These are phyloP conservation scores for Chorisops tibialis DNA, from an alignment of 2,888 invertebrate genomes.

Conservation along the genomic window DNA sequence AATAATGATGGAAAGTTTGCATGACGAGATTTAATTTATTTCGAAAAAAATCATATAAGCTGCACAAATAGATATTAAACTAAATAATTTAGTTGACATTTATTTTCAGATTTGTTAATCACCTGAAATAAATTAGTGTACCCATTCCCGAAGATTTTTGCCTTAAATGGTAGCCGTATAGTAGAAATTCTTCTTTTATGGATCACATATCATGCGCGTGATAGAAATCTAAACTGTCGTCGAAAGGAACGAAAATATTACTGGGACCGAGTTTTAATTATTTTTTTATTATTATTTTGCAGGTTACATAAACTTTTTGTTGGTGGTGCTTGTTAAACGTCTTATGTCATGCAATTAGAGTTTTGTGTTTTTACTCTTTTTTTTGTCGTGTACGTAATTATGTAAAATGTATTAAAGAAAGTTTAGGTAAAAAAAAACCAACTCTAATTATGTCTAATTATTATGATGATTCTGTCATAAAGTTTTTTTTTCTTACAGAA, in stretches of 20 bases:
- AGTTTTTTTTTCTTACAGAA: not conserved
- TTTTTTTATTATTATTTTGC: no score
- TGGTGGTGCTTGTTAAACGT: constrained; percentile 1
- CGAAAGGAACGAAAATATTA: constrained; percentile 8
- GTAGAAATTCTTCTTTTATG: no score
- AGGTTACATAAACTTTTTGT: constrained; percentile 2
- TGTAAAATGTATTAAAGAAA: constrained; percentile 15
- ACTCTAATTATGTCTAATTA: not conserved
- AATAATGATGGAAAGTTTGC: constrained; percentile 19
- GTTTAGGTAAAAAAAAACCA: not conserved
- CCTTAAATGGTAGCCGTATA: not conserved
- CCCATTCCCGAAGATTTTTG: constrained; percentile 5
- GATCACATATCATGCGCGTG: constrained; percentile 11
- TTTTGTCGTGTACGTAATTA: constrained; percentile 12
- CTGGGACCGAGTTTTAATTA: no score
- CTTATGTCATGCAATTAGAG: constrained; percentile 20
- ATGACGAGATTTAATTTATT: not conserved
- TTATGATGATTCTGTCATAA: not conserved
- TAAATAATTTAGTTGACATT: constrained; percentile 20
- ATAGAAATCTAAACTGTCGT: constrained; percentile 17
- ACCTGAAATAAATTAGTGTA: constrained; percentile 2
- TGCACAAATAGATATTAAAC: constrained; percentile 14
- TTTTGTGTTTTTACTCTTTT: constrained; percentile 5
- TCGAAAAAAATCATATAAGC: no score
- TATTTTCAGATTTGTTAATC: not conserved